phyloP scores from a whole-genome alignment of 2,797 vertebrate species.

The Vireo griseus region DNA sequence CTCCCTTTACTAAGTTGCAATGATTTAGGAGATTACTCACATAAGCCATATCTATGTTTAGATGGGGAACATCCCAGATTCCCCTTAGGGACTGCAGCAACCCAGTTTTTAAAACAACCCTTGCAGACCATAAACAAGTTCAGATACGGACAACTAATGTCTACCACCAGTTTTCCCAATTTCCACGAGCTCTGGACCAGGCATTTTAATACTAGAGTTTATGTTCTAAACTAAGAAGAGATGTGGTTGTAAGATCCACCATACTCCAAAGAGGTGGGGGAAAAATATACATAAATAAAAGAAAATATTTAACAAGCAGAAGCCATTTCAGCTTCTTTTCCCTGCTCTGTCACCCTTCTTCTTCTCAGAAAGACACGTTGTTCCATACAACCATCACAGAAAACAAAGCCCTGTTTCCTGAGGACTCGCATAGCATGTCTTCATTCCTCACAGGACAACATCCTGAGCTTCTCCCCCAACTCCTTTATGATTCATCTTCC shows the following conservation, averaged over 20 bases:
- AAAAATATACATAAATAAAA: neutral
- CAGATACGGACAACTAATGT: neutral
- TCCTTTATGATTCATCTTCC: constrained; percentile 66
- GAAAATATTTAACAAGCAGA: neutral
- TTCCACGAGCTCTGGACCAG: neutral
- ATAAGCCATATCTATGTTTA: neutral
- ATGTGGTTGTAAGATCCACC: neutral
- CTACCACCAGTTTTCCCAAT: neutral
- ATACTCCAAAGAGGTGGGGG: neutral
- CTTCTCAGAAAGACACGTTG: neutral
- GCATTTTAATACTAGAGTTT: neutral
- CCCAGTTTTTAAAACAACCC: neutral
- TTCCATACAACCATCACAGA: neutral
- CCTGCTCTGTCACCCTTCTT: neutral
- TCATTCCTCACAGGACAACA: constrained; percentile 46
- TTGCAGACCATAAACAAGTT: neutral
- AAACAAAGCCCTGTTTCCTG: constrained; percentile 61
- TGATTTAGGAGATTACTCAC: neutral
- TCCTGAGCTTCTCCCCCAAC: constrained; percentile 57
- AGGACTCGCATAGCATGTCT: constrained; percentile 17
- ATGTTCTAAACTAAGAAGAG: neutral
- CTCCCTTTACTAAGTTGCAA: neutral
- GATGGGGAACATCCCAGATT: neutral
- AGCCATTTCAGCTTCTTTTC: neutral
- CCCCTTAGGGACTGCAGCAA: neutral